Evolutionary conservation across 35 echinoderm and acorn worm species (phyloP).

Genomic region (Eucidaris tribuloides): DNA sequence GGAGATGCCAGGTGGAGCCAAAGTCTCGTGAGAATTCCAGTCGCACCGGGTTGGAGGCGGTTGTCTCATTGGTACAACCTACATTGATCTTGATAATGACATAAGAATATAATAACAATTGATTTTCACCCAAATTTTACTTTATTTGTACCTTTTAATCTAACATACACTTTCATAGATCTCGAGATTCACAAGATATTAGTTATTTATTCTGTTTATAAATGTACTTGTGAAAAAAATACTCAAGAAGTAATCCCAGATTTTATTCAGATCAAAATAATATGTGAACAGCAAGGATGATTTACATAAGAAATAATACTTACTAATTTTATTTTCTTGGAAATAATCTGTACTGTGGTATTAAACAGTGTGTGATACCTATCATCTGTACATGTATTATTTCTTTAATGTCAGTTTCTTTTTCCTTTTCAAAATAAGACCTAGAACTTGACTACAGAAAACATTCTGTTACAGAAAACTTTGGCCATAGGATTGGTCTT

Average conservation of each 20-base stretch:
- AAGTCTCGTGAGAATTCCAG: slow-evolving; percentile 68
- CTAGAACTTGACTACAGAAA: too few species aligned
- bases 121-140: not conserved
- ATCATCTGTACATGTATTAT: too few species aligned
- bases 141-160: not conserved
- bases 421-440: too few species aligned
- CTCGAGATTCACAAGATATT: not conserved
- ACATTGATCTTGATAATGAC: slow-evolving; percentile 68
- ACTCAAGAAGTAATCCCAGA: not conserved
- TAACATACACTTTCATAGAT: not conserved
- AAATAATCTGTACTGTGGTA: too few species aligned
- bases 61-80: slow-evolving; percentile 52
- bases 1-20: slow-evolving; percentile 77
- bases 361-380: too few species aligned
- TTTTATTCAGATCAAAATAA: too few species aligned
- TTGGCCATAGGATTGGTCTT: too few species aligned
- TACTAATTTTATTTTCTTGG: too few species aligned
- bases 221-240: not conserved
- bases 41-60: slow-evolving; percentile 23
- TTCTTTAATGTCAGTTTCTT: too few species aligned
- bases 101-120: not conserved
- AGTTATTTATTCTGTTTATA: not conserved
- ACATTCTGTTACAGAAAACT: too few species aligned
- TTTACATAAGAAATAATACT: too few species aligned
- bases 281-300: too few species aligned